Evolutionary conservation across 1,140 invertebrate species (phyloP).

Genomic region (Trypoxylus dichotomus): DNA sequence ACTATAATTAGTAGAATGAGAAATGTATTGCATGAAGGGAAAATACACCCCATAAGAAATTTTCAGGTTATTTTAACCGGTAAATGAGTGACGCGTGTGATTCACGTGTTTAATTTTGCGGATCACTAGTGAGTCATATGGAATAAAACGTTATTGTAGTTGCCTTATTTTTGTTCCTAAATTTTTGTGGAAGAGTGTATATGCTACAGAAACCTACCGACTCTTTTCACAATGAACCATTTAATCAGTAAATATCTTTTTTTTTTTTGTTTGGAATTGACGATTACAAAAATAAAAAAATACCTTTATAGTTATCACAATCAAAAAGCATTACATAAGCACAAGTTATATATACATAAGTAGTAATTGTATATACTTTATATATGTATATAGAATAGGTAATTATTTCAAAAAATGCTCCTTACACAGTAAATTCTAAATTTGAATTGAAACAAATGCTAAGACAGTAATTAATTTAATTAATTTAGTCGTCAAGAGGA

Average conservation of each 20-base stretch:
- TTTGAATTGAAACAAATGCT: too few relatives aligned
- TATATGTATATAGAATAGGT: conserved; percentile 16
- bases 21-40: background rate
- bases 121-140: too few relatives aligned
- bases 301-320: conserved; percentile 28
- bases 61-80: too few relatives aligned
- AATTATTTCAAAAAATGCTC: background rate
- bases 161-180: background rate
- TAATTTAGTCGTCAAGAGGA: background rate
- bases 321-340: conserved; percentile 28
- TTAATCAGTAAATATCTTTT: background rate
- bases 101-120: too few relatives aligned
- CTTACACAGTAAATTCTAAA: background rate
- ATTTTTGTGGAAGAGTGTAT: background rate
- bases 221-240: background rate
- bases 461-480: background rate
- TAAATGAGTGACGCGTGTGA: too few relatives aligned
- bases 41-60: too few relatives aligned
- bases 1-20: background rate
- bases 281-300: conserved; percentile 16
- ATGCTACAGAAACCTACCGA: background rate
- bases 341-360: background rate
- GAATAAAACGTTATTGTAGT: too few relatives aligned
- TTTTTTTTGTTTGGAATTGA: conserved; percentile 12
- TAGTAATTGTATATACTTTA: conserved; percentile 7